Evolutionary conservation across 2,113 vertebrate genomes (phyloP).

Genomic region (Barnardius zonarius): DNA sequence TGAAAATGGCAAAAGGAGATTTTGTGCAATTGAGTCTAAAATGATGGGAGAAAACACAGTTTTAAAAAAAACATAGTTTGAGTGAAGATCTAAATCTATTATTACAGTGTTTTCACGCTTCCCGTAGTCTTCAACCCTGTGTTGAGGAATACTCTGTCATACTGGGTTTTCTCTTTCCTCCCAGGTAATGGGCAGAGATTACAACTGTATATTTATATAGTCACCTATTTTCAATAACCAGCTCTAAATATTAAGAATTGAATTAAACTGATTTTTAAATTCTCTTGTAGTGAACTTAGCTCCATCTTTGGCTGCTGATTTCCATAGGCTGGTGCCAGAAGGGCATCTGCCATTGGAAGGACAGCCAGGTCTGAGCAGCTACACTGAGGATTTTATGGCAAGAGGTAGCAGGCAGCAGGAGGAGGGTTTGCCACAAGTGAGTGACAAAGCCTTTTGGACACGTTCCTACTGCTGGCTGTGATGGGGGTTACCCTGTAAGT

Average conservation of each 20-base stretch:
- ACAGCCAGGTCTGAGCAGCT: neutral
- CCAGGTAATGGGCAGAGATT: neutral
- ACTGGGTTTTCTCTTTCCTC: neutral
- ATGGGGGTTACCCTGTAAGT: accelerated
- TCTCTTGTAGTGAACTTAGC: neutral
- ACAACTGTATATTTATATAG: neutral
- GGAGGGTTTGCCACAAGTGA: neutral
- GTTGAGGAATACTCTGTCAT: too few relatives aligned
- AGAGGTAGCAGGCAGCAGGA: neutral
- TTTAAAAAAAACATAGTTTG: neutral
- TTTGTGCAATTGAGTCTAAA: neutral
- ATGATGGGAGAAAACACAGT: neutral
- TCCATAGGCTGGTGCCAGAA: neutral
- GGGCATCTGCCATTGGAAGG: neutral
- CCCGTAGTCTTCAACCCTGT: neutral
- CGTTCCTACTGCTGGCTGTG: neutral
- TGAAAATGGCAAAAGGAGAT: neutral
- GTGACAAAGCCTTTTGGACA: neutral
- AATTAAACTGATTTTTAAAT: neutral
- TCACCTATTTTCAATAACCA: neutral
- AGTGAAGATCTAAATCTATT: neutral
- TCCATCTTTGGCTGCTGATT: neutral
- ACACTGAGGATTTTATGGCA: neutral
- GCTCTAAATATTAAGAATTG: neutral
- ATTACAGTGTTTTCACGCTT: neutral